Conservation (phyloP, 2,113 vertebrate species). For the Aspidoscelis tigris region DNA sequence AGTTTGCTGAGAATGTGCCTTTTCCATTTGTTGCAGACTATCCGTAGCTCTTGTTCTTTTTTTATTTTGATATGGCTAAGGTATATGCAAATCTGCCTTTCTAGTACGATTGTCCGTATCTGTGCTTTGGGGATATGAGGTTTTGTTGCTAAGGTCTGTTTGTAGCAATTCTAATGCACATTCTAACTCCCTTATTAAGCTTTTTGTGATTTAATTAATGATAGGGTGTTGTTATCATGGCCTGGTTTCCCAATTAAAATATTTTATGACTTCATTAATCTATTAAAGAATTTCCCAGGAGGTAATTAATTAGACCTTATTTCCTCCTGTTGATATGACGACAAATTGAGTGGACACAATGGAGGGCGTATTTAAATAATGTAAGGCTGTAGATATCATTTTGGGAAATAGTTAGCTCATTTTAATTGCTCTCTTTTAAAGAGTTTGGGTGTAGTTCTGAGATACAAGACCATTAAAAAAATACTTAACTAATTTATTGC, state of each 20-base stretch:
- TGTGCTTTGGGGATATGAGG: not conserved
- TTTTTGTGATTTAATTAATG: conserved; percentile 29
- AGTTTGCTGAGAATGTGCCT: not conserved
- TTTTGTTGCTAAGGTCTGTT: conserved; percentile 3
- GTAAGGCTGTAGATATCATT: not conserved
- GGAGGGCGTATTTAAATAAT: conserved; percentile 23
- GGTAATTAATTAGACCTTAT: conserved; percentile 23
- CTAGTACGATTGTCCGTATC: not conserved
- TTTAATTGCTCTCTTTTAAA: conserved; percentile 15
- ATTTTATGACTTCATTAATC: conserved; percentile 35
- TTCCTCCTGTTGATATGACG: not conserved
- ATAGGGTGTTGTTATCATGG: not conserved
- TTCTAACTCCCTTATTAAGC: not conserved
- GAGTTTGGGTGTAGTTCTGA: not conserved
- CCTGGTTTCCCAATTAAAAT: conserved; percentile 14
- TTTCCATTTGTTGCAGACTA: not conserved
- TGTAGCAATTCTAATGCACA: conserved; percentile 5
- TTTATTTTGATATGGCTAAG: not conserved
- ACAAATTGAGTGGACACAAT: conserved; percentile 15
- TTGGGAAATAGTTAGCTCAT: conserved; percentile 11
- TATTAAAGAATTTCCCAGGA: conserved; percentile 18
- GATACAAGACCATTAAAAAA: no score
- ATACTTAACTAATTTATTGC: no score
- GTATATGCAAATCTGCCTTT: conserved; percentile 9
- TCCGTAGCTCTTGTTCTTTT: not conserved